Conservation (phyloP, 2,797 vertebrate species). For the Smutsia temminckii region DNA sequence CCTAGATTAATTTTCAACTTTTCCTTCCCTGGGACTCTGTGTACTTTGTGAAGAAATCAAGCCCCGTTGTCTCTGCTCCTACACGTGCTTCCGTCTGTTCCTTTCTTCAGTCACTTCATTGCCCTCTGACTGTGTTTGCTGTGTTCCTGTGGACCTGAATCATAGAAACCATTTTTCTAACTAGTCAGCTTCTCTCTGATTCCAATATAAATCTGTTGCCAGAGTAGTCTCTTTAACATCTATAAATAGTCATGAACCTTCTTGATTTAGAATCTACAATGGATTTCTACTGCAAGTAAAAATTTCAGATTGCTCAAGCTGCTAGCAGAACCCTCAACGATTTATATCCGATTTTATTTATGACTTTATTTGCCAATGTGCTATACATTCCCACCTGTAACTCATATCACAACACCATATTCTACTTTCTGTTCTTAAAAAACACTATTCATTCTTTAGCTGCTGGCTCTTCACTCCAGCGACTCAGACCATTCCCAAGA, state of each 20-base stretch:
- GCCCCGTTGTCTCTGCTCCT: not conserved
- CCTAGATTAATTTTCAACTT: not conserved
- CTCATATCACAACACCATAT: not conserved
- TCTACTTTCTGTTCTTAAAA: not conserved
- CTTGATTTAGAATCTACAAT: not conserved
- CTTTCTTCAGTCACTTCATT: conserved; percentile 23
- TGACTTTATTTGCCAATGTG: conserved; percentile 14
- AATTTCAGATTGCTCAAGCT: not conserved
- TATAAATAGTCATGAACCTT: not conserved
- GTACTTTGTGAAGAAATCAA: not conserved
- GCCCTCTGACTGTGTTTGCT: not conserved
- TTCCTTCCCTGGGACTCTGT: conserved; percentile 26
- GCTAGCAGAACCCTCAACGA: not conserved
- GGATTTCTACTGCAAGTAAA: not conserved
- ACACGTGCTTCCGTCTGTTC: conserved; percentile 16
- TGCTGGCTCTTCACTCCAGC: not conserved
- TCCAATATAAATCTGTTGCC: not conserved
- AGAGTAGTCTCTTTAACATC: not conserved
- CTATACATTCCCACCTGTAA: not conserved
- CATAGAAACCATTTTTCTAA: not conserved
- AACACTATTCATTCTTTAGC: not conserved
- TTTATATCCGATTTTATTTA: conserved; percentile 4
- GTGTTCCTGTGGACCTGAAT: not conserved
- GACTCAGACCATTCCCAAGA: not conserved
- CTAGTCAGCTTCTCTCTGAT: not conserved